Evolutionary conservation across 2,888 invertebrate species (phyloP).

Genomic region (Sussaba pulchella): DNA sequence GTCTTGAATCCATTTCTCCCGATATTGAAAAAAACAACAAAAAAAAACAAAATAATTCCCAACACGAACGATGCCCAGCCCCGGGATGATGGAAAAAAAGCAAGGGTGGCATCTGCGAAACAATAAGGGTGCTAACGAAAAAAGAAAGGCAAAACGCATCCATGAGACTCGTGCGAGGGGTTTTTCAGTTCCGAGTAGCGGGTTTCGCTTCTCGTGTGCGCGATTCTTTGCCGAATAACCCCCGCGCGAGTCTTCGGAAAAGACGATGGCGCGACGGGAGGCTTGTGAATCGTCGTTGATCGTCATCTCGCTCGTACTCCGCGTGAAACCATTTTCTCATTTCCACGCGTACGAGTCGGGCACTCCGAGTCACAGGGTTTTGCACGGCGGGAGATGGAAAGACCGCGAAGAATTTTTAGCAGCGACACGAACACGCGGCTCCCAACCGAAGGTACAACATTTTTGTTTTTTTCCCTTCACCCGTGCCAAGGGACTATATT

Average conservation of each 20-base stretch:
- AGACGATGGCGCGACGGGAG: too few relatives aligned
- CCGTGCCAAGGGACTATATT: conserved; percentile 52
- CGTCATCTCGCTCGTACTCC: too few relatives aligned
- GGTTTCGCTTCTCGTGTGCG: conserved; percentile 65
- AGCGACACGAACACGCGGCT: conserved; percentile 6
- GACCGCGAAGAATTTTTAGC: conserved; percentile 41
- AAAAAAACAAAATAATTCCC: conserved; percentile 41
- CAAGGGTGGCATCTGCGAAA: conserved; percentile 1
- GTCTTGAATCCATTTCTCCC: conserved; percentile 68
- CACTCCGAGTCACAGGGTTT: not conserved
- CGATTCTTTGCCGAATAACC: too few relatives aligned
- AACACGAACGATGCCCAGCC: conserved; percentile 26
- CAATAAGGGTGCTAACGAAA: conserved; percentile 34
- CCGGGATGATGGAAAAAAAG: conserved; percentile 15
- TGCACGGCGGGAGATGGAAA: not conserved
- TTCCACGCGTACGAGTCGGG: not conserved
- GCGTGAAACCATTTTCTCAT: not conserved
- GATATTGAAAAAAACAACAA: conserved; percentile 67
- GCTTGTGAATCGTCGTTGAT: too few relatives aligned
- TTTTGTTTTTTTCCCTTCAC: conserved; percentile 16
- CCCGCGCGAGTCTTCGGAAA: too few relatives aligned
- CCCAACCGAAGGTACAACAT: conserved; percentile 46
- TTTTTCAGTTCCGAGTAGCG: not conserved
- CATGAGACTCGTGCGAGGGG: conserved; percentile 37
- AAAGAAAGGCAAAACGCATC: not conserved